These are phyloP conservation scores for Oreochromis aureus DNA, from an alignment of 2,113 vertebrate species.

Conservation along the genomic window DNA sequence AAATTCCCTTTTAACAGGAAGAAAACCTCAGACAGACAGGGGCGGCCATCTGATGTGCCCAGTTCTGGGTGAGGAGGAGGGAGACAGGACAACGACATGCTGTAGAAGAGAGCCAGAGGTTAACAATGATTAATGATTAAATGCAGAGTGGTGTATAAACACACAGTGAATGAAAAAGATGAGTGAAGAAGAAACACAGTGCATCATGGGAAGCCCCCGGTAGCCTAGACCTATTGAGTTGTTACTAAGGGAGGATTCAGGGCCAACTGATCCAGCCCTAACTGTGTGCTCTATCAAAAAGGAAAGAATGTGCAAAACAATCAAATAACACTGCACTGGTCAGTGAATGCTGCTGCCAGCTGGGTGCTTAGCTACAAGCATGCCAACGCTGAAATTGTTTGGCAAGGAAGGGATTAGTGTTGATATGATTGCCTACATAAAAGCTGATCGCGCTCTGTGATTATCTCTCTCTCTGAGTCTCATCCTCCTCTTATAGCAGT, in stretches of 20 bases:
- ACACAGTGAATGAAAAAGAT: neutral
- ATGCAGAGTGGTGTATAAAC: neutral
- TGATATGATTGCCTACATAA: constrained; percentile 41
- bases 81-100: neutral
- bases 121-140: neutral
- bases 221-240: neutral
- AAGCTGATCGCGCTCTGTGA: constrained; percentile 19
- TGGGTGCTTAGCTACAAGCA: neutral
- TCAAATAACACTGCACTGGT: neutral
- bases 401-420: constrained; percentile 13
- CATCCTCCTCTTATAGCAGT: neutral
- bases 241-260: neutral
- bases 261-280: neutral
- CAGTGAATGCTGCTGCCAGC: neutral
- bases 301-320: neutral
- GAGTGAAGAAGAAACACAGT: neutral
- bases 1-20: neutral
- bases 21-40: neutral
- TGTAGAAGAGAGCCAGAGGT: neutral
- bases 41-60: neutral
- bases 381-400: constrained; percentile 1
- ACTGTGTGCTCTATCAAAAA: neutral
- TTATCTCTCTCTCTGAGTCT: constrained; percentile 19
- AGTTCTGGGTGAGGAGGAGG: neutral
- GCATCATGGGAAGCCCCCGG: accelerated